Base-by-base conservation (phyloP, 1,140 invertebrate genomes). In the Aplysia californica region DNA sequence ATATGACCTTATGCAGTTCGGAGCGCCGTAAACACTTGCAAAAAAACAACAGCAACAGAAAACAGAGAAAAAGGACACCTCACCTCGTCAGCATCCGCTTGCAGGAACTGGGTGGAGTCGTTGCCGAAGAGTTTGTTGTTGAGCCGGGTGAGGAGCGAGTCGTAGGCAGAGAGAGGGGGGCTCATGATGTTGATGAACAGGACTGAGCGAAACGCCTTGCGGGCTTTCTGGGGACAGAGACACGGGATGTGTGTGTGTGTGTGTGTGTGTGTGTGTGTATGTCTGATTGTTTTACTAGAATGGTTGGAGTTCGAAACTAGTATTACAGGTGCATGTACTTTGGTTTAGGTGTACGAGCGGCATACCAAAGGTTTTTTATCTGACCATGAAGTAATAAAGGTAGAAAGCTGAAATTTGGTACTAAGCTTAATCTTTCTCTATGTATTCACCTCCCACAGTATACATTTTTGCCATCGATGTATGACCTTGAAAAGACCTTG, bases 171-270 rank as follows among this genome's bases (percentile, higher is more conserved):
- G 1, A 29, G 1, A 2, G 72, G 58, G 3, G 59, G 59, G 41
- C 4, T 65, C 38, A 75, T 21, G 26, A 75, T 26, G n/a, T 59
- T 75, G 23, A 75, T 65, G 23, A 65, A 65, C 39, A 75, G 38
- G 10, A 66, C 61, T 1, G 72, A 44, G 20, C 72, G 36, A n/a
- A 75, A 75, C 1, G 59, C 72, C 38, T 65, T n/a, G 6, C 55
- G 58, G 6, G 72, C 72, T 50, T 59, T 50, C 72, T 75, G 72
- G 39, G 50, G 50, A 3, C 10, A 31, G 4, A n/a, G 23, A 15
- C 10, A 61, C 29, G n/a, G n/a, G n/a, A n/a, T n/a, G n/a, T n/a
- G n/a, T n/a, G n/a, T n/a, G n/a, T n/a, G n/a, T n/a, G n/a, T 29
- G 20, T 61, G 6, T 26, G 10, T 10, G 6, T 15, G 20, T 15